phyloP scores from a whole-genome alignment of 2,797 vertebrate genomes.

The Sebastes taczanowskii region DNA sequence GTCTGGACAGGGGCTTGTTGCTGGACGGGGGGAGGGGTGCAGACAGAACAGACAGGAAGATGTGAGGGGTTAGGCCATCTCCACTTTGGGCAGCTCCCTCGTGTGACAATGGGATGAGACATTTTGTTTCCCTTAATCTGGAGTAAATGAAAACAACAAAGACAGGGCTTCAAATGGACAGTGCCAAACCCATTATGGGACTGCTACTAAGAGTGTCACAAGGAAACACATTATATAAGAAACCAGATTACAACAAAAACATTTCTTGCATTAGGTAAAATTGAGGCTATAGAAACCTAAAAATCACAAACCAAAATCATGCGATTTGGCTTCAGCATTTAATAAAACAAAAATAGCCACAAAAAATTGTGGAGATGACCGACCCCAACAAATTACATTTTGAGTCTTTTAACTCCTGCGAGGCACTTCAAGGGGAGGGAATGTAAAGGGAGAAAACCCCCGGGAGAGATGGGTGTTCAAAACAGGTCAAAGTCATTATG shows the following conservation, averaged over 20 bases:
- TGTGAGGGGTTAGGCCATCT: slow-evolving; percentile 60
- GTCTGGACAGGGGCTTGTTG: slow-evolving; percentile 64
- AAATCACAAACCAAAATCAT: not conserved
- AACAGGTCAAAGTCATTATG: slow-evolving; percentile 23
- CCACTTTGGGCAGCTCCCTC: slow-evolving; percentile 55
- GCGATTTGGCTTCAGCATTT: not conserved
- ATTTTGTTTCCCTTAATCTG: slow-evolving; percentile 10
- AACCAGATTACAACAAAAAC: not conserved
- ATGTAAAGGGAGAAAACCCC: not conserved
- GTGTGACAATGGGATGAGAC: slow-evolving; percentile 44
- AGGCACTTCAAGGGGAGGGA: not conserved
- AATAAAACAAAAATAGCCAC: not conserved
- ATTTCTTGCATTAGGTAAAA: not conserved
- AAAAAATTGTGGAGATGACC: not conserved
- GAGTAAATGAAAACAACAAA: slow-evolving; percentile 4
- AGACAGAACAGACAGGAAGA: slow-evolving; percentile 74
- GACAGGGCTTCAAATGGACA: not conserved
- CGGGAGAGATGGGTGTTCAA: not conserved
- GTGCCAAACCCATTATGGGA: not conserved
- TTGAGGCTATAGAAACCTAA: not conserved
- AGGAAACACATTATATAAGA: not conserved
- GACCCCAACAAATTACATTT: not conserved
- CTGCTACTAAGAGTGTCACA: not conserved
- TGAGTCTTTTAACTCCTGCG: not conserved
- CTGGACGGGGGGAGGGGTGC: slow-evolving; percentile 60